Conservation (phyloP, 2,113 vertebrate genomes). For the Cinclus cinclus region DNA sequence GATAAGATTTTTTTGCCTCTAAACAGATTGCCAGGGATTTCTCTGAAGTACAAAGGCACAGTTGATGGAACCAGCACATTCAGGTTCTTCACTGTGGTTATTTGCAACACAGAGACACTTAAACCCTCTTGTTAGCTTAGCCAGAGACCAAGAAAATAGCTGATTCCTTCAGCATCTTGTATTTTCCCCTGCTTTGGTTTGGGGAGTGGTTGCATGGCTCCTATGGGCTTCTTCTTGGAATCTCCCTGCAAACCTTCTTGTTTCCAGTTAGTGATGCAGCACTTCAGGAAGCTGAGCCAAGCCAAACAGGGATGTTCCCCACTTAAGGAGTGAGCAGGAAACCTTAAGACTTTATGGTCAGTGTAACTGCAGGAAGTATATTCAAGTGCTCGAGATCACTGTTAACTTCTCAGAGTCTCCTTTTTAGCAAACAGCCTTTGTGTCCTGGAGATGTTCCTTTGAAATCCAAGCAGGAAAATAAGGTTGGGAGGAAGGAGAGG, state of each 20-base stretch:
- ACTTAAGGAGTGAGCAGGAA: background rate
- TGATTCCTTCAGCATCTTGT: background rate
- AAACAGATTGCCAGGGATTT: background rate
- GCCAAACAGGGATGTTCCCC: conserved; percentile 6
- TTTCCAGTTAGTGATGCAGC: conserved; percentile 2
- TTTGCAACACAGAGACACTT: background rate
- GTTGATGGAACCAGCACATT: background rate
- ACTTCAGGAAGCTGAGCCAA: conserved; percentile 2
- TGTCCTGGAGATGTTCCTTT: background rate
- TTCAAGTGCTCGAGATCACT: background rate
- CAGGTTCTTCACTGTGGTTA: background rate
- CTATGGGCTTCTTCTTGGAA: conserved; percentile 9
- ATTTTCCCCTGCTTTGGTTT: background rate
- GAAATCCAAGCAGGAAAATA: background rate
- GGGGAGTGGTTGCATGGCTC: background rate
- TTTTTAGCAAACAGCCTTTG: background rate
- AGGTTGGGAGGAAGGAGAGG: background rate
- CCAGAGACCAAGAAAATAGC: background rate
- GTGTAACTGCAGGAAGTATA: background rate
- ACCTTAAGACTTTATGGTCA: background rate
- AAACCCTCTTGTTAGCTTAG: background rate
- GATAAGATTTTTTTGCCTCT: background rate
- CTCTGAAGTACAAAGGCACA: background rate
- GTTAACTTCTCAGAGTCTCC: background rate
- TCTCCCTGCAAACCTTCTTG: background rate